Evolutionary conservation across 2,888 invertebrate genomes (phyloP), one percentile per base, ranked within the genome.

Genomic region (Epinotia nisella): DNA sequence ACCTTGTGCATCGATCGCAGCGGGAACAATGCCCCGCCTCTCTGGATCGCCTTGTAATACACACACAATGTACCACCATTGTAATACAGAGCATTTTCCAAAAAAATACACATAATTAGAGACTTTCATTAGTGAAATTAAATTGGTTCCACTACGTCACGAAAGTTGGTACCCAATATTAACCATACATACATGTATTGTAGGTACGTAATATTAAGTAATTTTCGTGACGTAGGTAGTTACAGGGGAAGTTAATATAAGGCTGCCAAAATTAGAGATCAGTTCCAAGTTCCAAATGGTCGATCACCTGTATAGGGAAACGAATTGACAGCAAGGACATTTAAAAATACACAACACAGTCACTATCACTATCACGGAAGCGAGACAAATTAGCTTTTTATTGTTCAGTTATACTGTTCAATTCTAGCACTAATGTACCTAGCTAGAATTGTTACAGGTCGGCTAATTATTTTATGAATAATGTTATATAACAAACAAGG

Each of bases 1-100:
- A 70, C 69, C 69, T 70, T 61, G 69, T 53, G 24, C 21, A 70
- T 70, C 61, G 69, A 70, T 68, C 68, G 49, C 51, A 51, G 29
- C 58, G n/a, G 29, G 45, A 41, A 53, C 29, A 51, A 19, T 15
- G 19, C 13, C 51, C 65, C 51, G 9, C 58, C 29, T 15, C 59
- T 2, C 9, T 17, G 17, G 35, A 35, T 17, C 45, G 45, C 45
- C 24, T 21, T n/a, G n/a, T 45, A 15, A 45, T 45, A 49, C n/a
- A 49, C 3, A 41, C 11, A 13, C 13, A n/a, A n/a, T n/a, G n/a
- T n/a, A n/a, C n/a, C n/a, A n/a, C n/a, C n/a, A n/a, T n/a, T n/a
- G n/a, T n/a, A n/a, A n/a, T 41, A 10, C 29, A 29, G 3, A 29
- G 29, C 29, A 29, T 29, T 29, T 29, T 3, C 4, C 29, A 29